Conservation (phyloP, 1,140 invertebrate genomes). For the Psilanteris sp. region DNA sequence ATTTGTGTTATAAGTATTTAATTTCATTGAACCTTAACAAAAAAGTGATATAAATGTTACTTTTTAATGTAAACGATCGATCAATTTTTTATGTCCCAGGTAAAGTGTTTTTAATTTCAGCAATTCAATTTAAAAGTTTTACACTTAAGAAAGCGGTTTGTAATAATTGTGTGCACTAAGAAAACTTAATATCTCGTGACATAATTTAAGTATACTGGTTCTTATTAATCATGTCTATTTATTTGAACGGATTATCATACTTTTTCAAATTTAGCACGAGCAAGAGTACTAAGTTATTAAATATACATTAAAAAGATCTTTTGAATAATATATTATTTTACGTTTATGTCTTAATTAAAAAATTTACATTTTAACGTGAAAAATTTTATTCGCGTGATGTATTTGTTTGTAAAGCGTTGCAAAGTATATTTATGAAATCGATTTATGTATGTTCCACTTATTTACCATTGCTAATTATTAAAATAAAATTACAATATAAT, state of each 20-base stretch:
- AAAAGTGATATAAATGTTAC: conserved; percentile 22
- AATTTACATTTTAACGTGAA: no score
- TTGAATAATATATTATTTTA: no score
- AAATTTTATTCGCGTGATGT: no score
- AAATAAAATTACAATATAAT: no score
- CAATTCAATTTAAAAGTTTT: conserved; percentile 30
- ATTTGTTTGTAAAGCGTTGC: no score
- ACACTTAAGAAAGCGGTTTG: conserved; percentile 24
- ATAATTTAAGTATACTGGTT: conserved; percentile 7
- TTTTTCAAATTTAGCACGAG: no score
- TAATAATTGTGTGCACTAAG: conserved; percentile 14
- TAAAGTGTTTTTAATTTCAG: conserved; percentile 21
- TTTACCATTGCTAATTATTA: no score
- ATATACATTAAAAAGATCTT: no score
- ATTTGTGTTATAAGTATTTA: conserved; percentile 11
- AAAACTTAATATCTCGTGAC: conserved; percentile 11
- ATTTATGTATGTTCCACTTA: no score
- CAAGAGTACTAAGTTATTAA: no score
- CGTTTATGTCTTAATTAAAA: no score
- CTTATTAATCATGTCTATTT: conserved; percentile 3
- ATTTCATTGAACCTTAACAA: conserved; percentile 24
- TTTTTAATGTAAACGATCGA: conserved; percentile 17
- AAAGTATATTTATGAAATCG: no score
- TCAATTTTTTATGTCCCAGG: conserved; percentile 19
- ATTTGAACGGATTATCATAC: background rate